Conservation (phyloP, 2,113 vertebrate species). For the Eulacestoma nigropectus region DNA sequence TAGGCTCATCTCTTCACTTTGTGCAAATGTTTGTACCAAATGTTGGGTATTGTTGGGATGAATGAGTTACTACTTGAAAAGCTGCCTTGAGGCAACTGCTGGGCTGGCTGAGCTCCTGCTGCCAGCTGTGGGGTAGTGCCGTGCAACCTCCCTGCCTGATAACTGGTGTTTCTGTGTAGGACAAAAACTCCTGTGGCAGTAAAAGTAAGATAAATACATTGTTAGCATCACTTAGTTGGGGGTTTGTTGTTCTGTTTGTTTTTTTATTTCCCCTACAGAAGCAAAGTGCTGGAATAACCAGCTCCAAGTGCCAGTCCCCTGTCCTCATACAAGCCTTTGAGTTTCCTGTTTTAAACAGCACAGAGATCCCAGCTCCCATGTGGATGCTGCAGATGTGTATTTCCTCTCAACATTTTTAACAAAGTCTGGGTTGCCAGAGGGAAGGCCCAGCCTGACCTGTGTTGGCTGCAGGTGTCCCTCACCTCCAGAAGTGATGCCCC, state of each 20-base stretch:
- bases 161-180: neutral
- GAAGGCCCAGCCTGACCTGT: rapidly evolving
- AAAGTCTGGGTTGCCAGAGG: neutral
- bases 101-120: neutral
- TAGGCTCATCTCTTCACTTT: neutral
- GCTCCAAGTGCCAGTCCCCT: neutral
- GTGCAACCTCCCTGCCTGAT: rapidly evolving
- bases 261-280: neutral
- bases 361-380: neutral
- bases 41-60: neutral
- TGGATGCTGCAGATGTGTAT: neutral
- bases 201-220: neutral
- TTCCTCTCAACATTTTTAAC: no score
- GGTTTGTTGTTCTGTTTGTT: neutral
- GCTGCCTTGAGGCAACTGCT: rapidly evolving
- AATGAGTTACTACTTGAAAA: neutral
- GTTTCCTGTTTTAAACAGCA: neutral
- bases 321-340: neutral
- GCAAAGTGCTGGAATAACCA: neutral
- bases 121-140: rapidly evolving
- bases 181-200: neutral
- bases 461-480: neutral
- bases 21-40: neutral
- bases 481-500: rapidly evolving
- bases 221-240: neutral